Evolutionary conservation across 2,113 vertebrate genomes (phyloP), one percentile per base, ranked within the genome.

Genomic region (Ornithorhynchus anatinus): DNA sequence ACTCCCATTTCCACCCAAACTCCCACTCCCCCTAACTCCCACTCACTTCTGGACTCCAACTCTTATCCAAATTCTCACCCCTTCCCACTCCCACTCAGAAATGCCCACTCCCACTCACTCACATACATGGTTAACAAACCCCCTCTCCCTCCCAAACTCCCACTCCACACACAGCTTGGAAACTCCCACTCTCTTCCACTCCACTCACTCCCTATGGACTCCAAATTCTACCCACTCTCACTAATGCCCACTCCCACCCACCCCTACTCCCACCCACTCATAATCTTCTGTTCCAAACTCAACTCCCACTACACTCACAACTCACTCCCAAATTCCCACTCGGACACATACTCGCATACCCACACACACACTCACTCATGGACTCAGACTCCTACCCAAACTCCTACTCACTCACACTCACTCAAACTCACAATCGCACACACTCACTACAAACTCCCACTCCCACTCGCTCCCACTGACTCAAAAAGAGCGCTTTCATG

Each of bases 21-120:
- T 69, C 40, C 66, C 33, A 23, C 42, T 71, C 79, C 75, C 59
- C 51, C 72, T 61, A 47, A 39, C 10, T 1, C 2, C 5, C 56
- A 58, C 43, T 10, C 8, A 8, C 43, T 15, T 9, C 7, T 3
- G 5, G 5, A 19, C 42, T 48, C 20, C 17, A 3, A 9, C 2
- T 0, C 58, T 44, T n/a, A n/a, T n/a, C n/a, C n/a, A 1, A 23
- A 36, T 15, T 19, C 2, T 23, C 22, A 11, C 51, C 43, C 35
- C n/a, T 51, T 27, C 33, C 36, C 29, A 14, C 1, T 6, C 17
- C 33, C 8, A n/a, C n/a, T n/a, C n/a, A n/a, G n/a, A n/a, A n/a
- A n/a, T n/a, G n/a, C n/a, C n/a, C n/a, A n/a, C n/a, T n/a, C n/a
- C n/a, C n/a, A n/a, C n/a, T n/a, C n/a, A n/a, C n/a, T n/a, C n/a